Evolutionary conservation across 1,140 invertebrate genomes (phyloP).

Genomic region (Drosophila auraria): DNA sequence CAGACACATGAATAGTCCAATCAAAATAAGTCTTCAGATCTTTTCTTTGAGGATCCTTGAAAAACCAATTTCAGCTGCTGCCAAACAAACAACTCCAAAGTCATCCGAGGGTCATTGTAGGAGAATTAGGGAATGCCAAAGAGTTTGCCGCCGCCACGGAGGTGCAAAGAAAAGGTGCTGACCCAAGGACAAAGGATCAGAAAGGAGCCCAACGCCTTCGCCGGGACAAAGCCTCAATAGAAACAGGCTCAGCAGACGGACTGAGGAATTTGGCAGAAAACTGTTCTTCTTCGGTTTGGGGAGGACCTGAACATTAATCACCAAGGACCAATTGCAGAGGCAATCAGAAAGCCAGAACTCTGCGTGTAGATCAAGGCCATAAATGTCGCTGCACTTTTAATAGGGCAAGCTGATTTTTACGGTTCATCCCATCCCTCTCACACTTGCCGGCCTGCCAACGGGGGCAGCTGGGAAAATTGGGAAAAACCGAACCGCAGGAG

Average conservation of each 20-base stretch:
- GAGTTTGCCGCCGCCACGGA: conserved; percentile 33
- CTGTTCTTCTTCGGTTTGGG: conserved; percentile 20
- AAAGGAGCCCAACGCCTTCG: conserved; percentile 65
- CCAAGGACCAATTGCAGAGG: conserved; percentile 37
- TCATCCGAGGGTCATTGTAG: conserved; percentile 68
- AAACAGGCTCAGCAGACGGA: conserved; percentile 46
- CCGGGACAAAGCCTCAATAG: conserved; percentile 70
- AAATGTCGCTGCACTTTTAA: conserved; percentile 65
- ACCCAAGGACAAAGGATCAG: conserved; percentile 61
- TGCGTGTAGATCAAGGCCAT: conserved; percentile 59
- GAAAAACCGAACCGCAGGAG: conserved; percentile 34
- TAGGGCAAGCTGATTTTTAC: conserved; percentile 46
- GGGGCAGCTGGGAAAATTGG: conserved; percentile 26
- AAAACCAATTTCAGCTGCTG: conserved; percentile 53
- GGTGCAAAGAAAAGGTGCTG: conserved; percentile 70
- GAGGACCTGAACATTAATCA: conserved; percentile 63
- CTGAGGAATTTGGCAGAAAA: conserved; percentile 49
- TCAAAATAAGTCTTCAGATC: conserved; percentile 41
- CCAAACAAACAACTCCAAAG: conserved; percentile 67
- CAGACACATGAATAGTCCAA: conserved; percentile 33
- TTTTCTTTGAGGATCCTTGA: conserved; percentile 14
- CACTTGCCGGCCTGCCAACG: conserved; percentile 17
- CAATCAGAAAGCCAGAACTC: conserved; percentile 41
- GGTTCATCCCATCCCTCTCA: conserved; percentile 12
- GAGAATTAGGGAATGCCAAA: conserved; percentile 57